phyloP scores from a whole-genome alignment of 2,113 vertebrate species.

The Haemorhous mexicanus region DNA sequence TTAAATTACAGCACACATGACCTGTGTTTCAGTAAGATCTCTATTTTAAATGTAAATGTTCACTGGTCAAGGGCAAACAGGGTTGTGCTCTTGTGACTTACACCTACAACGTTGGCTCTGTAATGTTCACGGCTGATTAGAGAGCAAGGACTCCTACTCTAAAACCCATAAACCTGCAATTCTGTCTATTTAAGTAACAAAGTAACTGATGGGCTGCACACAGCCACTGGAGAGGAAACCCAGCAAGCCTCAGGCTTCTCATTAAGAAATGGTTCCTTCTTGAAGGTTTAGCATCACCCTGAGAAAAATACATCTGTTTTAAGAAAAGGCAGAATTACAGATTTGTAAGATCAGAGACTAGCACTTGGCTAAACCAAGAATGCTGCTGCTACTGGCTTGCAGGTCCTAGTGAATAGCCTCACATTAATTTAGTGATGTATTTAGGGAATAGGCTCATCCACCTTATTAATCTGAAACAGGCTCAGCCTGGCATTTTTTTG shows the following conservation, averaged over 20 bases:
- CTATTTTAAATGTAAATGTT: neutral
- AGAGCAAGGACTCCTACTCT: neutral
- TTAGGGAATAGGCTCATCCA: neutral
- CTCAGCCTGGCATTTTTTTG: neutral
- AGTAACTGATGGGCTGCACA: neutral
- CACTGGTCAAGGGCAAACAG: neutral
- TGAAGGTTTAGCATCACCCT: neutral
- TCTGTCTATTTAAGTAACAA: neutral
- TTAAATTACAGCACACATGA: neutral
- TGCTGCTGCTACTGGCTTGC: neutral
- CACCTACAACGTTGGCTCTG: accelerated
- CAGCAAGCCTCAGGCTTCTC: neutral
- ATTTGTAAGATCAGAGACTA: neutral
- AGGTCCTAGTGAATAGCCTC: neutral
- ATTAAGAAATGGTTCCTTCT: neutral
- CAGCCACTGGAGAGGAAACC: neutral
- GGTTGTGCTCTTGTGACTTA: neutral
- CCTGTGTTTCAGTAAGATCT: neutral
- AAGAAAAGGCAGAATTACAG: neutral
- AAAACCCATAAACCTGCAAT: neutral
- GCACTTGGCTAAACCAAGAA: neutral
- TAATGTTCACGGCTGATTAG: neutral
- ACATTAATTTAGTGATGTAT: neutral
- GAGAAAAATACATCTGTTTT: neutral
- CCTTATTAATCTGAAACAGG: neutral